Evolutionary conservation across 2,113 vertebrate species (phyloP).

Genomic region (Atlantisia rogersi): DNA sequence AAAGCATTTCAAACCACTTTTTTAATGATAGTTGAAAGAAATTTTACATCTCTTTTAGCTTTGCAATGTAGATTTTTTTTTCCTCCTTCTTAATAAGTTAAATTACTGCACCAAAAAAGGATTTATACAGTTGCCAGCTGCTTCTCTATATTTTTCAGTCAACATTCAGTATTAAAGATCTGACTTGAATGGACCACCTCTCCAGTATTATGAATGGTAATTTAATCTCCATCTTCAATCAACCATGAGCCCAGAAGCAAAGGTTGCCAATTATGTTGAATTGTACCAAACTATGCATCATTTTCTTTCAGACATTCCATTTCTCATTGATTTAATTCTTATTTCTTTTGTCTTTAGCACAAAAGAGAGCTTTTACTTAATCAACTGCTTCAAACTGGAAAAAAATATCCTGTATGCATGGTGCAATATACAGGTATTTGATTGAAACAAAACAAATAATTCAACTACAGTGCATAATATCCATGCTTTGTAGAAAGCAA

Average conservation of each 20-base stretch:
- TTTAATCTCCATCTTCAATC: conserved; percentile 4
- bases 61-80: background rate
- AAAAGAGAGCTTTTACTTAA: background rate
- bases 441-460: background rate
- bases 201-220: background rate
- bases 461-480: background rate
- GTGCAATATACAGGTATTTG: background rate
- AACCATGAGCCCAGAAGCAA: background rate
- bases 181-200: background rate
- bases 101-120: background rate
- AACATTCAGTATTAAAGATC: conserved; percentile 26
- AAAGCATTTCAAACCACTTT: background rate
- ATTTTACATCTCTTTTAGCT: background rate
- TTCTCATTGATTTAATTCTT: background rate
- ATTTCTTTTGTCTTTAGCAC: background rate
- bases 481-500: background rate
- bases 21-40: background rate
- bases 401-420: fast-evolving
- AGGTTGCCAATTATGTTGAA: background rate
- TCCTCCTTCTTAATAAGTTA: background rate
- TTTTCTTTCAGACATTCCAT: background rate
- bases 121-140: background rate
- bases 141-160: background rate
- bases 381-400: background rate
- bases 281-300: background rate